Conservation (phyloP, 2,888 invertebrate species). For the Steinernema carpocapsae region DNA sequence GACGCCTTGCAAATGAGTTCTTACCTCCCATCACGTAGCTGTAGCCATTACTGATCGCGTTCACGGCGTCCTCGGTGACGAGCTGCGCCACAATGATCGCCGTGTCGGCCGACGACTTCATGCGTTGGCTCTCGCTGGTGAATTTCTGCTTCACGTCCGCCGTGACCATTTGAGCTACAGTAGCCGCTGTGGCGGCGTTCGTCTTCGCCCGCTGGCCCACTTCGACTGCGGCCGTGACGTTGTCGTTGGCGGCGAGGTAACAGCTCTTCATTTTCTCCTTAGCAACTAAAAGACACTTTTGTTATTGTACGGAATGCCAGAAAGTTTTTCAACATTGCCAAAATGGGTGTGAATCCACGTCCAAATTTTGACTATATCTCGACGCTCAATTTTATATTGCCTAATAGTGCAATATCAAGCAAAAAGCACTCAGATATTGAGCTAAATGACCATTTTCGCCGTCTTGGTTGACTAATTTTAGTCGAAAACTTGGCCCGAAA, state of each 20-base stretch:
- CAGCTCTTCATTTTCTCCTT: constrained; percentile 1
- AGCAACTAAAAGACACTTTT: neutral
- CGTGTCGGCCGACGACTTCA: neutral
- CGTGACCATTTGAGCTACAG: neutral
- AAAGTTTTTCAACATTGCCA: too few species aligned
- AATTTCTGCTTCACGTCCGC: neutral
- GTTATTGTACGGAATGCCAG: too few species aligned
- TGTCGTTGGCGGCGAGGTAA: neutral
- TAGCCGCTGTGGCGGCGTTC: neutral
- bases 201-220: neutral
- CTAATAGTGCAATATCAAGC: too few species aligned
- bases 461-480: too few species aligned
- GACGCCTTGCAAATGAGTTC: neutral
- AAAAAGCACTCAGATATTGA: too few species aligned
- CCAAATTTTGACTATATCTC: too few species aligned
- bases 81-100: neutral
- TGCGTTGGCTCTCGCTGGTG: neutral
- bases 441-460: too few species aligned
- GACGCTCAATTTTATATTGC: too few species aligned
- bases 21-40: neutral
- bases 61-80: neutral
- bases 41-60: neutral
- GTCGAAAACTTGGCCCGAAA: too few species aligned
- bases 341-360: too few species aligned
- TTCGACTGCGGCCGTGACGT: neutral